These are phyloP conservation scores for Vulpes vulpes DNA, from an alignment of 2,113 vertebrate genomes.

Conservation along the genomic window DNA sequence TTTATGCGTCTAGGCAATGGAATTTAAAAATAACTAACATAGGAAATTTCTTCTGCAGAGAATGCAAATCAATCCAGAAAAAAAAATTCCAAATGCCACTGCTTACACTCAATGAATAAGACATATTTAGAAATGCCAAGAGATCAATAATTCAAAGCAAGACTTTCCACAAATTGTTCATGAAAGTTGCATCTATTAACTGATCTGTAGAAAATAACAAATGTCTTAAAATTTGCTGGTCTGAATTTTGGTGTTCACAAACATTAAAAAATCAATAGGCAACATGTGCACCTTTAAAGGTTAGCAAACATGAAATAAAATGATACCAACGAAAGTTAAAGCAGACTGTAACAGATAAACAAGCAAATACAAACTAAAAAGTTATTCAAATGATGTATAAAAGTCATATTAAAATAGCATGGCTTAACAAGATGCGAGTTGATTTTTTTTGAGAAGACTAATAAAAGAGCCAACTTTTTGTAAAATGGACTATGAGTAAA, in stretches of 20 bases:
- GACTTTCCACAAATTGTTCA: not conserved
- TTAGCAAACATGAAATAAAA: constrained; percentile 34
- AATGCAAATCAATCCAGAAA: constrained; percentile 56
- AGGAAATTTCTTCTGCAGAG: constrained; percentile 2
- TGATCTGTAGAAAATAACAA: constrained; percentile 12
- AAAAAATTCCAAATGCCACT: constrained; percentile 72
- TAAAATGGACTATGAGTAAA: not conserved
- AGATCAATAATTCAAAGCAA: constrained; percentile 73
- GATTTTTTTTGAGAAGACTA: not conserved
- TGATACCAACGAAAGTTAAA: not conserved
- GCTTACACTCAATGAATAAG: constrained; percentile 62
- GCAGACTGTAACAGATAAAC: not conserved
- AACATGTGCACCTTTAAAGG: not conserved
- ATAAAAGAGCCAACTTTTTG: not conserved
- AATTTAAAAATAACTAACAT: constrained; percentile 67
- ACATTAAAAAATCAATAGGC: not conserved
- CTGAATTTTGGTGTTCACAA: not conserved
- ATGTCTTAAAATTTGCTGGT: constrained; percentile 26
- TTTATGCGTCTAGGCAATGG: not conserved
- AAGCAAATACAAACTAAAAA: not conserved
- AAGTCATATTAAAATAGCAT: not conserved
- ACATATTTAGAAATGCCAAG: constrained; percentile 47
- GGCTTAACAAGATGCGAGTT: not conserved
- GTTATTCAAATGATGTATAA: not conserved
- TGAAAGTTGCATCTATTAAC: constrained; percentile 2